phyloP scores from a whole-genome alignment of 2,113 vertebrate species.

The Erinaceus europaeus region DNA sequence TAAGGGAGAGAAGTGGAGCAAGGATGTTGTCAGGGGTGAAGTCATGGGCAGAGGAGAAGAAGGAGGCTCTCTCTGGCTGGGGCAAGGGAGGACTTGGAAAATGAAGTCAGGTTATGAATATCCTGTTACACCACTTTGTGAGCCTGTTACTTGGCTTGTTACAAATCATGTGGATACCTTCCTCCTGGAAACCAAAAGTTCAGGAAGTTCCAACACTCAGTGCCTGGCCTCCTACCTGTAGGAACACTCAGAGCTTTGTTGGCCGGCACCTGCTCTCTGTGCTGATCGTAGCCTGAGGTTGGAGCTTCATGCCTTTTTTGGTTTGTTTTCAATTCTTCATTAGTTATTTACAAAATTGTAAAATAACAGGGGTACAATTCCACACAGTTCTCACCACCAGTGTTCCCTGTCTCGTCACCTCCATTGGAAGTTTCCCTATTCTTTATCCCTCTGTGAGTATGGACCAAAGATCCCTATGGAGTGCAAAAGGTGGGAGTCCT shows the following conservation, averaged over 20 bases:
- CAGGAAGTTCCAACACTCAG: background rate
- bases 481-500: no score
- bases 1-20: background rate
- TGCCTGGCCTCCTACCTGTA: no score
- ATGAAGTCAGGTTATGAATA: background rate
- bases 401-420: no score
- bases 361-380: no score
- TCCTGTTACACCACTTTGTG: background rate
- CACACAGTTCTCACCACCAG: no score
- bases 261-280: background rate
- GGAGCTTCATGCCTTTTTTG: no score
- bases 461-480: no score
- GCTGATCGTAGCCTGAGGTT: background rate
- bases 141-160: background rate
- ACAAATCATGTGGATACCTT: background rate
- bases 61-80: background rate
- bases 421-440: no score
- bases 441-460: no score
- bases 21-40: background rate
- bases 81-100: background rate
- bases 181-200: background rate
- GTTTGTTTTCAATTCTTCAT: no score
- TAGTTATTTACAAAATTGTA: no score
- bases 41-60: background rate
- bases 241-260: background rate